A percentile compares a stretch with the other conserved stretches of the same genome.
Evolutionary conservation across 2,888 invertebrate species (phyloP).

Genomic region (Megalurothrips usitatus): DNA sequence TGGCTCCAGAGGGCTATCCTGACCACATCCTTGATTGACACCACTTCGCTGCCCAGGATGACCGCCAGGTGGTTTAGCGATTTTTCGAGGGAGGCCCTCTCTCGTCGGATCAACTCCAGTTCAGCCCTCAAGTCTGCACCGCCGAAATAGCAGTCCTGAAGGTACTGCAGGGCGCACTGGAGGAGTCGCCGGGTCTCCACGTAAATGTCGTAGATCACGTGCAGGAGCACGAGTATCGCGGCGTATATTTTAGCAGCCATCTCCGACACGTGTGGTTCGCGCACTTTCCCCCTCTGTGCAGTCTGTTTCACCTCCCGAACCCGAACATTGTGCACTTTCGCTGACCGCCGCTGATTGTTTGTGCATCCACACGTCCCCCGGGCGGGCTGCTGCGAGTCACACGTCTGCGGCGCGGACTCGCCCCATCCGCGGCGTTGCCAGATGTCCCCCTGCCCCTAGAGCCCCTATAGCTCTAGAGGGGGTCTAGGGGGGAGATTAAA

Average conservation of each 20-base stretch:
- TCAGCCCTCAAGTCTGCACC: not conserved
- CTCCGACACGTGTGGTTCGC: not conserved
- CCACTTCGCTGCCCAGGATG: not conserved
- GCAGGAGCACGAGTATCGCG: not conserved
- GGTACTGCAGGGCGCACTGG: not conserved
- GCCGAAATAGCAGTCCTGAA: not conserved
- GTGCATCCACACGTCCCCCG: not conserved
- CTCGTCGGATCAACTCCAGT: not conserved
- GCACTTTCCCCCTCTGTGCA: not conserved
- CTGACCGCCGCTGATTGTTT: not conserved
- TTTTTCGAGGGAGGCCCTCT: not conserved
- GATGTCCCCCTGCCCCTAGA: too few species aligned
- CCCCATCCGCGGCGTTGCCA: too few species aligned
- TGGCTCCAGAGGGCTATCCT: not conserved
- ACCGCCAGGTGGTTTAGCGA: not conserved
- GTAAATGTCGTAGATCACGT: constrained; percentile 1
- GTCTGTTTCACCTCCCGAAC: not conserved
- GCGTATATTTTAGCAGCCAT: not conserved
- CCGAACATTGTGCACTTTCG: not conserved
- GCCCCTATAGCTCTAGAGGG: too few species aligned
- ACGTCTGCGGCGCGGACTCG: not conserved
- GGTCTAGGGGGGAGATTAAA: too few species aligned
- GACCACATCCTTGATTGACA: not conserved
- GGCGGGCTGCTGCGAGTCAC: not conserved
- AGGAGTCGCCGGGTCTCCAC: not conserved